Conservation (phyloP, 2,888 invertebrate genomes). For the Apomyelois bistriatella region DNA sequence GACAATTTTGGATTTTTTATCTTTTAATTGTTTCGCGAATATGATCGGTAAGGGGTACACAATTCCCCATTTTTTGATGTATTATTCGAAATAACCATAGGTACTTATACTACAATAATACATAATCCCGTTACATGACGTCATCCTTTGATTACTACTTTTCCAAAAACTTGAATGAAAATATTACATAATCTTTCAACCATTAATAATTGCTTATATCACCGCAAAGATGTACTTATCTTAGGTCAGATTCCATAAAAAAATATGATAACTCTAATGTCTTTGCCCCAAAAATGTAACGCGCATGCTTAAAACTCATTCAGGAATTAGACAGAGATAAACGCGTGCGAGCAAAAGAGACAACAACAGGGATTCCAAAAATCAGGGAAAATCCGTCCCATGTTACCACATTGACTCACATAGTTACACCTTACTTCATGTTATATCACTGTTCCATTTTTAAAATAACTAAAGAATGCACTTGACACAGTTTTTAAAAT, state of each 20-base stretch:
- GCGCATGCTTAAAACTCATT: slow-evolving; percentile 70
- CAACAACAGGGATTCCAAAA: slow-evolving; percentile 41
- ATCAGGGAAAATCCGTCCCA: slow-evolving; percentile 49
- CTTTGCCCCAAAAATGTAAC: slow-evolving; percentile 28
- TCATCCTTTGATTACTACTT: too few species aligned
- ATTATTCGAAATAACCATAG: too few species aligned
- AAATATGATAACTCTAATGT: slow-evolving; percentile 2
- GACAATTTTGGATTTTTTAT: too few species aligned
- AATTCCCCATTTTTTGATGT: too few species aligned
- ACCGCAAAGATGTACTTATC: background rate
- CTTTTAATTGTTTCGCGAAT: too few species aligned
- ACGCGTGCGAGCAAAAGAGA: slow-evolving; percentile 36
- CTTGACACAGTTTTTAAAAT: slow-evolving; percentile 20
- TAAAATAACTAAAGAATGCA: slow-evolving; percentile 10
- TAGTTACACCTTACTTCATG: slow-evolving; percentile 26
- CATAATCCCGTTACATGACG: too few species aligned
- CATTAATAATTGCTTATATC: background rate
- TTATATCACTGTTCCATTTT: slow-evolving; percentile 40
- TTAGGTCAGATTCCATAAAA: slow-evolving; percentile 11
- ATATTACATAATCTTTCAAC: too few species aligned
- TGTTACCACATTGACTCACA: slow-evolving; percentile 30
- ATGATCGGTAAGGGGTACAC: too few species aligned
- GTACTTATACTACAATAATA: too few species aligned
- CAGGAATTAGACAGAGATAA: slow-evolving; percentile 52
- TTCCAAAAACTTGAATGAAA: too few species aligned